Base-by-base conservation (phyloP, 2,888 invertebrate species). In the Gymnocheta viridis region DNA sequence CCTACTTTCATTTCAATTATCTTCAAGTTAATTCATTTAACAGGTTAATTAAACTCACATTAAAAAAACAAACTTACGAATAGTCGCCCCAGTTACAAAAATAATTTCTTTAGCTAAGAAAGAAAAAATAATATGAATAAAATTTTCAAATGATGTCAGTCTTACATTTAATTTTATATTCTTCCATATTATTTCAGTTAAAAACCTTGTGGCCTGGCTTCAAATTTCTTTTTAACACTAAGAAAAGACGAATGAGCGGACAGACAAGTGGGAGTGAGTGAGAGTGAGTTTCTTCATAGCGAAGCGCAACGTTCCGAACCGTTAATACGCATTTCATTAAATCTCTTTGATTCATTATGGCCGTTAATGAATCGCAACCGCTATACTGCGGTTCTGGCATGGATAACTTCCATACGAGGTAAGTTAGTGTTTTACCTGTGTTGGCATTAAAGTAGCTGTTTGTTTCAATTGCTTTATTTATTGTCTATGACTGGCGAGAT, bases 401-500 rank as follows among this genome's bases (percentile, higher is more conserved):
- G 87, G 91, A 92, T 88, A 89, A 91, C 87, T 91, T 92, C 86
- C 92, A 92, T 87, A 92, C 92, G 73, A 89, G 89, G 91, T 92
- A 87, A 91, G 91, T 89, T 3, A 2, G 0, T 47, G 22, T 27
- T 19, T 14, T 0, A 32, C 19, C 32, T 35, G 4, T 58, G 22
- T 32, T 17, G 19, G 4, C 35, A 5, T 35, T 1, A 51, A 27
- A 19, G 3, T 10, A 4, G 12, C 17, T 7, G 19, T 66, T 66
- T 7, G 19, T 66, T 66, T 29, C 7, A 2, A 3, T 2, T 38
- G 4, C 49, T 47, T 24, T 22, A 14, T 69, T 51, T 41, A 2
- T 32, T 32, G n/a, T 14, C 4, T 54, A 49, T 3, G 47, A 49
- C 47, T 47, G 44, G 44, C 6, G 17, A 17, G 17, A 44, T 38